phyloP scores from a whole-genome alignment of 2,888 invertebrate genomes.

The Amphipyra berbera region DNA sequence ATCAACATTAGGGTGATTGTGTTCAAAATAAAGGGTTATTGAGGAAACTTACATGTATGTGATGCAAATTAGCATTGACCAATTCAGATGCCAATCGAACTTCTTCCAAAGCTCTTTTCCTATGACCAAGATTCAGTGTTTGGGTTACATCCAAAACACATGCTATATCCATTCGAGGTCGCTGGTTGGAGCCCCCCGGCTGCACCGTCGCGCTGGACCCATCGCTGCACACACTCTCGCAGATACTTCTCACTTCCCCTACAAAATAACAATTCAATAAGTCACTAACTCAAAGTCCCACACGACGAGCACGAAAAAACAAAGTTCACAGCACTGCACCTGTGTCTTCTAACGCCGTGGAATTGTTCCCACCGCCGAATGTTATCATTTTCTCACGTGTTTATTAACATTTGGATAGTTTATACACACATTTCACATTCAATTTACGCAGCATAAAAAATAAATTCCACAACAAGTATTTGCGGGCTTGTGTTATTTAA shows the following conservation, averaged over 20 bases:
- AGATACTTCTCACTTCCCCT: constrained; percentile 88
- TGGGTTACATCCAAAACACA: constrained; percentile 95
- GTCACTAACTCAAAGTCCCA: constrained; percentile 59
- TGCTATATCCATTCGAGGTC: constrained; percentile 96
- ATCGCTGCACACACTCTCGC: constrained; percentile 88
- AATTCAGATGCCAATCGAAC: constrained; percentile 94
- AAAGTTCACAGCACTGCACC: constrained; percentile 73
- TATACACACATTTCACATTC: constrained; percentile 71
- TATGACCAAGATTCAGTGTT: constrained; percentile 92
- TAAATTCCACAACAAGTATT: constrained; percentile 75
- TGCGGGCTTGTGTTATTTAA: constrained; percentile 83
- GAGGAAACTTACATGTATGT: constrained; percentile 92
- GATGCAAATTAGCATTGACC: constrained; percentile 95
- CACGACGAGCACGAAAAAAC: constrained; percentile 62
- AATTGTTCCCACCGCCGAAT: constrained; percentile 82
- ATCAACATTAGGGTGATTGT: neutral
- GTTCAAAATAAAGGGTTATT: neutral
- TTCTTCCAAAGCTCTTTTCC: constrained; percentile 96
- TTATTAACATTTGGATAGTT: constrained; percentile 81
- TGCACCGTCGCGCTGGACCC: constrained; percentile 88
- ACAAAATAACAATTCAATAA: constrained; percentile 60
- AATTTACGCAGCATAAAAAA: constrained; percentile 73
- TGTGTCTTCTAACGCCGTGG: constrained; percentile 82
- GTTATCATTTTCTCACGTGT: constrained; percentile 85
- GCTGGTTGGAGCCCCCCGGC: constrained; percentile 77